phyloP scores from a whole-genome alignment of 2,113 vertebrate genomes.

The Neolamprologus hecqui region DNA sequence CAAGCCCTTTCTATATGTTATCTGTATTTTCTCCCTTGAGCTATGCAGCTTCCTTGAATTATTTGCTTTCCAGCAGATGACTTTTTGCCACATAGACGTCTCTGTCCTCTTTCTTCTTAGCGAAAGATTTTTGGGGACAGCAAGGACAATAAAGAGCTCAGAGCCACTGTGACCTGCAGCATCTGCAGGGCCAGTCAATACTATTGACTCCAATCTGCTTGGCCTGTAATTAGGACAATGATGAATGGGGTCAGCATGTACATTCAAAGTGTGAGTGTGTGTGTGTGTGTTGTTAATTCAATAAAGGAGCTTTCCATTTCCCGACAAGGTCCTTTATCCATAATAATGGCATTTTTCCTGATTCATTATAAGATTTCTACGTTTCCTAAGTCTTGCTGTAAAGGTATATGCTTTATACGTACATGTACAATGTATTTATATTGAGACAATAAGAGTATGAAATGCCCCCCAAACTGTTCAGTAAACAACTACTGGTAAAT shows the following conservation, averaged over 20 bases:
- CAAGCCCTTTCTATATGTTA: background rate
- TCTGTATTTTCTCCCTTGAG: background rate
- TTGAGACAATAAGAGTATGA: background rate
- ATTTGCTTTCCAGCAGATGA: background rate
- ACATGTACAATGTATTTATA: background rate
- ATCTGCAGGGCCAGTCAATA: slow-evolving; percentile 9
- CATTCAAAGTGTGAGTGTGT: background rate
- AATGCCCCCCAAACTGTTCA: background rate
- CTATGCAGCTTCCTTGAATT: background rate
- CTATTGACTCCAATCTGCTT: slow-evolving; percentile 21
- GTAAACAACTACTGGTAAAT: background rate
- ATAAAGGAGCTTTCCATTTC: slow-evolving; percentile 1
- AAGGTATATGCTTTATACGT: background rate
- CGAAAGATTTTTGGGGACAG: background rate
- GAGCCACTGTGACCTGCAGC: background rate
- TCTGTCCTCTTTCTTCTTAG: background rate
- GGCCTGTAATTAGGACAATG: slow-evolving; percentile 28
- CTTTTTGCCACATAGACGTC: background rate
- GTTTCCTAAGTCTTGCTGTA: background rate
- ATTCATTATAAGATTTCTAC: background rate
- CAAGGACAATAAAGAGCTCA: background rate
- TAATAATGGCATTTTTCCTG: background rate
- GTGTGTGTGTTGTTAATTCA: background rate
- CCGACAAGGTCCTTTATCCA: background rate
- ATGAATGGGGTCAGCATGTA: slow-evolving; percentile 37